Evolutionary conservation across 2,888 invertebrate genomes (phyloP).

Genomic region (Epirrhoe tristata): DNA sequence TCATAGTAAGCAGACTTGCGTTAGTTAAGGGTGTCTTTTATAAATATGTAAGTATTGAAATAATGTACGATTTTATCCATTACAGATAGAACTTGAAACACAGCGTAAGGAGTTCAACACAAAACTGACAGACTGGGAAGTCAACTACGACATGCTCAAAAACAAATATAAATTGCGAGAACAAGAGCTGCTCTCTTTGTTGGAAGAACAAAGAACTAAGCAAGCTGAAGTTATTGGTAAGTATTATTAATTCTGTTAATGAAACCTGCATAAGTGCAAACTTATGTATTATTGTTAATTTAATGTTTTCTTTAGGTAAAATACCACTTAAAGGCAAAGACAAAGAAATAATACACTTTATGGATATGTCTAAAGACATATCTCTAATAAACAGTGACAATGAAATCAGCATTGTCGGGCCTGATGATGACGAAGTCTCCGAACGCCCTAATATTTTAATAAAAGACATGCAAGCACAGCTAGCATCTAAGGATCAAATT

Average conservation of each 20-base stretch:
- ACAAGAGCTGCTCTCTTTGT: conserved; percentile 78
- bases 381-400: conserved; percentile 68
- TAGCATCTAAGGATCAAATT: conserved; percentile 56
- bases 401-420: conserved; percentile 57
- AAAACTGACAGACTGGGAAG: conserved; percentile 78
- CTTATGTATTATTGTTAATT: not conserved
- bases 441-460: conserved; percentile 51
- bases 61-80: conserved; percentile 25
- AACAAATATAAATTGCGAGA: conserved; percentile 82
- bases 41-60: no score
- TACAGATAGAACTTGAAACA: conserved; percentile 62
- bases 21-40: no score
- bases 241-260: conserved; percentile 18
- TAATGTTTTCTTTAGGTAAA: conserved; percentile 17
- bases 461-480: conserved; percentile 57
- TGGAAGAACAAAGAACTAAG: conserved; percentile 68
- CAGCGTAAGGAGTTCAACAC: conserved; percentile 59
- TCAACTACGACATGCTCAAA: conserved; percentile 80
- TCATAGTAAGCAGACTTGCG: no score
- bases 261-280: not conserved
- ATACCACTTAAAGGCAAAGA: conserved; percentile 38
- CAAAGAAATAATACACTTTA: conserved; percentile 57
- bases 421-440: conserved; percentile 50
- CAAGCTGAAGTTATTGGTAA: conserved; percentile 58
- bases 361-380: conserved; percentile 70